Percentiles rank a stretch among this genome's conserved stretches.
These are phyloP conservation scores for Leptodactylus fuscus DNA, from an alignment of 2,113 vertebrate species.

Conservation along the genomic window DNA sequence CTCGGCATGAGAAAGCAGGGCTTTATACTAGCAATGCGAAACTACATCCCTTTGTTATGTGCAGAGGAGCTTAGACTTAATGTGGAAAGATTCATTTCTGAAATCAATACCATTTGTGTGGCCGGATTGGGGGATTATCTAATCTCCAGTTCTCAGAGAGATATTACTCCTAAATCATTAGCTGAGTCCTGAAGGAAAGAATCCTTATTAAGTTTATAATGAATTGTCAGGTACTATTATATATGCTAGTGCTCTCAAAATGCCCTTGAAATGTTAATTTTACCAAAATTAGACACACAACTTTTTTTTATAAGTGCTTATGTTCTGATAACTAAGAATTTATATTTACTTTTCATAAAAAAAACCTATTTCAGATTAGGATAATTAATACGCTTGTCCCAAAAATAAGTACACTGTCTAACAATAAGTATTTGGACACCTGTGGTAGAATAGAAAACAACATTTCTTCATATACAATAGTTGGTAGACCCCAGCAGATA, in stretches of 20 bases:
- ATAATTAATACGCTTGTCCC: no score
- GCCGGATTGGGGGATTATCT: neutral
- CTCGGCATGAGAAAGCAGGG: neutral
- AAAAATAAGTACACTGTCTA: no score
- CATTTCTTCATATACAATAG: no score
- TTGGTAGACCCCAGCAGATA: no score
- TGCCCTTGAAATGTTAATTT: no score
- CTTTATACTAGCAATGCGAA: neutral
- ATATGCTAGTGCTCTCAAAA: neutral
- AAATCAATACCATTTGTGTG: conserved; percentile 12
- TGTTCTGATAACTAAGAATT: no score
- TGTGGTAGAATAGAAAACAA: no score
- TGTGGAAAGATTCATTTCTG: conserved; percentile 6
- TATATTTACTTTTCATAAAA: no score
- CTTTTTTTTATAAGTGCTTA: no score
- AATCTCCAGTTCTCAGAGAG: neutral
- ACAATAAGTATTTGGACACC: no score
- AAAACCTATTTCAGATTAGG: no score
- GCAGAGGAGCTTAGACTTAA: neutral
- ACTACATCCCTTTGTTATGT: conserved; percentile 3
- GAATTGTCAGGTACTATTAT: neutral
- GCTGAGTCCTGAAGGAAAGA: neutral
- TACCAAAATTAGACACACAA: no score
- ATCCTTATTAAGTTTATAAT: neutral
- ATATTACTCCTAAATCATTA: neutral